Evolutionary conservation across 2,888 invertebrate species (phyloP).

Genomic region (Baronia brevicornis): DNA sequence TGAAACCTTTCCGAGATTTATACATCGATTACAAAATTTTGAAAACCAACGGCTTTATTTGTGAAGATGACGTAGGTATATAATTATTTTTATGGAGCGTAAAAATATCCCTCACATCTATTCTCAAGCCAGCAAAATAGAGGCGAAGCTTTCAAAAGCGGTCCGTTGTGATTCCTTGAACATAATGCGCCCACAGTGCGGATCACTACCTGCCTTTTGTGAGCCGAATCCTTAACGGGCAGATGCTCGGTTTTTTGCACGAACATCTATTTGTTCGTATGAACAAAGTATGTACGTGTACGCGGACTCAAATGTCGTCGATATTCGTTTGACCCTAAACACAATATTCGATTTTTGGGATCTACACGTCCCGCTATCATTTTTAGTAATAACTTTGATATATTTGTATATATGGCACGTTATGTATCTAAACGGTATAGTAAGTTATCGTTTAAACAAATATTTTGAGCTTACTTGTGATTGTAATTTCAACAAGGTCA

Average conservation of each 20-base stretch:
- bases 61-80: not conserved
- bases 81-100: constrained; percentile 11
- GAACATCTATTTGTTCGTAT: constrained; percentile 25
- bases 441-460: no score
- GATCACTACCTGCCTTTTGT: constrained; percentile 36
- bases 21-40: no score
- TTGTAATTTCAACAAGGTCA: no score
- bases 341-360: no score
- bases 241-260: constrained; percentile 31
- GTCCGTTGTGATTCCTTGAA: constrained; percentile 21
- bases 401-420: no score
- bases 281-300: constrained; percentile 21
- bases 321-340: no score
- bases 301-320: no score
- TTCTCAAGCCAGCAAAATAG: constrained; percentile 7
- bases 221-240: constrained; percentile 27
- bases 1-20: constrained; percentile 5
- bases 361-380: no score
- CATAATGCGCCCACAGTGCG: constrained; percentile 21
- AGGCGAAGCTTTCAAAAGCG: constrained; percentile 23
- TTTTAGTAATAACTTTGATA: no score
- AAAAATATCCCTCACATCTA: constrained; percentile 10
- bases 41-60: constrained; percentile 1
- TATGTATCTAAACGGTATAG: no score
- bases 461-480: no score